Percentiles rank a stretch among this genome's conserved stretches.
These are phyloP conservation scores for Plecturocebus donacophilus DNA, from an alignment of 2,113 vertebrate species.

Conservation along the genomic window DNA sequence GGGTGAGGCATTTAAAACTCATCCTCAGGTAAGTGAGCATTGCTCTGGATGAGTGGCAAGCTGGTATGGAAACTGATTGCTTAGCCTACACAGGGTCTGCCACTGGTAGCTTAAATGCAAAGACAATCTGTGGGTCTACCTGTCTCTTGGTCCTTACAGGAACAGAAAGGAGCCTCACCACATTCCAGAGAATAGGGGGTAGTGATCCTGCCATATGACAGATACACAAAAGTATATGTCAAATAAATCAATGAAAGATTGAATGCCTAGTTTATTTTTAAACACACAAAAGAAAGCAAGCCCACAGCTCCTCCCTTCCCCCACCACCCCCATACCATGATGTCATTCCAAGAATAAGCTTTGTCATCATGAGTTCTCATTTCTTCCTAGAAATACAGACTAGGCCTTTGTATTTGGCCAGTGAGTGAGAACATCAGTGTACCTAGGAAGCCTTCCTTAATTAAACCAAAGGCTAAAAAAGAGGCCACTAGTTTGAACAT, in stretches of 20 bases:
- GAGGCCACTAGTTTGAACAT: conserved; percentile 13
- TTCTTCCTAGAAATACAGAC: conserved; percentile 23
- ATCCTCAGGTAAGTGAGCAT: conserved; percentile 33
- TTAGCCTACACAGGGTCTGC: not conserved
- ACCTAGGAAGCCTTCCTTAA: conserved; percentile 18
- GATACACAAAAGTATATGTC: conserved; percentile 17
- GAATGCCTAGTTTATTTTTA: conserved; percentile 26
- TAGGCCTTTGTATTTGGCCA: not conserved
- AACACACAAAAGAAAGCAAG: conserved; percentile 29
- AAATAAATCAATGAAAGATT: conserved; percentile 43
- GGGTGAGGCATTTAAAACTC: conserved; percentile 39
- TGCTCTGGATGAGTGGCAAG: not conserved
- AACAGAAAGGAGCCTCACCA: not conserved
- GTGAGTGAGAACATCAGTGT: conserved; percentile 33
- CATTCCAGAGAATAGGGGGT: not conserved
- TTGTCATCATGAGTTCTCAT: not conserved
- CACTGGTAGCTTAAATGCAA: not conserved
- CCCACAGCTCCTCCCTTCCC: not conserved
- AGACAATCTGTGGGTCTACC: not conserved
- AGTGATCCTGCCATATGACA: not conserved
- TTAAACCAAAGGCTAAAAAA: conserved; percentile 56
- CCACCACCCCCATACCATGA: not conserved
- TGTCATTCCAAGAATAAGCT: conserved; percentile 30
- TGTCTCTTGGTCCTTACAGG: not conserved
- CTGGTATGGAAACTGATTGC: not conserved